Base-by-base conservation (phyloP, 2,113 vertebrate genomes). In the Cavia aperea region DNA sequence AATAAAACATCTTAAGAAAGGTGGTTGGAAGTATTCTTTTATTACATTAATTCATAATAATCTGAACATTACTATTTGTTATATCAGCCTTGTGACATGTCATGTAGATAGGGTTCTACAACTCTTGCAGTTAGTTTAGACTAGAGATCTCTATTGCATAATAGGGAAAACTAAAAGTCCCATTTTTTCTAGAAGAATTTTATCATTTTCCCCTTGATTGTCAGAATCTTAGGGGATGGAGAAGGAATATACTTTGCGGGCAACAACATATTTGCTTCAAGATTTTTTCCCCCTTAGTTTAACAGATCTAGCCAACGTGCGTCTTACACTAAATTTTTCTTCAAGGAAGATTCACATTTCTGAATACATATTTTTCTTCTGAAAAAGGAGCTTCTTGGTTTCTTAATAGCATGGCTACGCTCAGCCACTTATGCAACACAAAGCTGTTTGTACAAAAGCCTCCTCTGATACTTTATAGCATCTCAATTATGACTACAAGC, bases 181-280 rank as follows among this genome's bases (percentile, higher is more conserved):
- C 11, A 23, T 31, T 77, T 63, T 70, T 88, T 87, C 88, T 68
- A 15, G 62, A 58, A 89, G n/a, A n/a, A 46, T 60, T 78, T 19
- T 66, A 63, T 85, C 14, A 43, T 87, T 89, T 87, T 33, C 12
- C 26, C 65, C 18, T 56, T 68, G 83, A 29, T 56, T 58, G 18
- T 82, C 87, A 94, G 63, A 39, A 70, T 31, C 10, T 51, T 43
- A 51, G 4, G 39, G 43, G 86, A 77, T 58, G 75, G 10, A 58
- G 54, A 88, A 2, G 24, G 36, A 85, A 85, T 36, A 46, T 29
- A 54, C 5, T 77, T 89, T 89, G 14, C 7, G 60, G 77, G 58
- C 39, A 91, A 91, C 72, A 92, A 86, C 46, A 43, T 49, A 83
- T 94, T 90, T 96, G 70, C 63, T 87, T 90, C 49, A 15, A 83